Base-by-base conservation (phyloP, 2,888 invertebrate genomes). In the Polyploca ridens region DNA sequence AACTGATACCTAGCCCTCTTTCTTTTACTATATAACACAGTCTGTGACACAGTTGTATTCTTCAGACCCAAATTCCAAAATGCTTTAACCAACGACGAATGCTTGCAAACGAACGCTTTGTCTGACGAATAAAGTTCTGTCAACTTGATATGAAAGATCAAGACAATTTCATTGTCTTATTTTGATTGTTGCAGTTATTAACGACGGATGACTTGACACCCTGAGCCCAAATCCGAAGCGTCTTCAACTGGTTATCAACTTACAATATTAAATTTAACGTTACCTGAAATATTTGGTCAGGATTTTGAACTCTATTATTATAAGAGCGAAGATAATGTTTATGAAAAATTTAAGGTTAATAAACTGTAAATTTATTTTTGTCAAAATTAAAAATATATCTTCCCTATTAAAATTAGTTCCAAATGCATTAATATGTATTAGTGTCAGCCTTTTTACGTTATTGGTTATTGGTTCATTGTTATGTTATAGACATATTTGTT, bases 131-230 rank as follows among this genome's bases (percentile, higher is more conserved):
- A 14, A 44, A 14, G 14, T 14, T 3, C 44, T 14, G 14, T 6
- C 44, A 44, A 13, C 13, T 14, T 44, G 5, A 14, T 49, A n/a
- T n/a, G n/a, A 49, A 49, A 49, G 49, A 49, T 49, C 49, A n/a
- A 16, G 8, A 49, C 0, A 54, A 10, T 54, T 54, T 54, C 16
- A 16, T 54, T 54, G 54, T 54, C 54, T 16, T 54, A 16, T 19
- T 54, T 54, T 54, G 19, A 19, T 54, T 54, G 19, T 19, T 54
- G 54, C 54, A 54, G 7, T 19, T 54, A 94, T 93, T 91, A 93
- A 90, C 88, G 85, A 87, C 83, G 86, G 79, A 91, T 93, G 93
- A 93, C 93, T 93, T 91, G 91, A 92, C 93, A 90, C 88, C 89
- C 80, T 71, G 75, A 73, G 74, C 83, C 74, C 81, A 85, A 83